Base-by-base conservation (phyloP, 2,888 invertebrate species). In the Chelonus formosanus region DNA sequence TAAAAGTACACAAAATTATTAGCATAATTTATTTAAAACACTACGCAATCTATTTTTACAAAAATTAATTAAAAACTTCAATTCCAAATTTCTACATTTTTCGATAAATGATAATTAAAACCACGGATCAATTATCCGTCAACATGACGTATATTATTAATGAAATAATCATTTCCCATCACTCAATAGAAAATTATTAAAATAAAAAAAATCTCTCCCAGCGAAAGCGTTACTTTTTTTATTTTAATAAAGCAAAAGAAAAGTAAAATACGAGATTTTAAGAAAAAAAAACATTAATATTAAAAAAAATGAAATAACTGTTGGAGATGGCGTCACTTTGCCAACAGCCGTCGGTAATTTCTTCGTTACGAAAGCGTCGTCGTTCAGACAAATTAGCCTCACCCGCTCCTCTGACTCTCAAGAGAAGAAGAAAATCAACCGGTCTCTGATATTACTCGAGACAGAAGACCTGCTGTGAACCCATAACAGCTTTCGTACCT, bases 341-440 rank as follows among this genome's bases (percentile, higher is more conserved):
- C 68, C 65, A 67, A 68, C 56, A 60, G 69, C 56, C 61, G 59
- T 56, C 59, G 67, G 63, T 71, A 70, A 73, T 72, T 70, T 67
- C 69, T 70, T 65, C 71, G 62, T 69, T 69, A 71, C 50, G 63
- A 67, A 65, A 58, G 62, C 44, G 66, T 70, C 44, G 64, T 65
- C 62, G 68, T 72, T 74, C 68, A 71, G 74, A 74, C 65, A 70
- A 73, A 76, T 73, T 70, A 71, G 71, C 65, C 67, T 67, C 61
- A 55, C 66, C 58, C 64, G 63, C 63, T 57, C 57, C 7, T 63
- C 45, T 52, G 50, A 54, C 53, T 65, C 64, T 67, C 68, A 65
- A 55, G 58, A 10, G 48, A 20, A 10, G 47, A 65, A 47, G 65
- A 43, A 65, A 65, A 65, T 65, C 65, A 54, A 65, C 60, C 48